Evolutionary conservation across 2,888 invertebrate species (phyloP).

Genomic region (Gerosis bhagava): DNA sequence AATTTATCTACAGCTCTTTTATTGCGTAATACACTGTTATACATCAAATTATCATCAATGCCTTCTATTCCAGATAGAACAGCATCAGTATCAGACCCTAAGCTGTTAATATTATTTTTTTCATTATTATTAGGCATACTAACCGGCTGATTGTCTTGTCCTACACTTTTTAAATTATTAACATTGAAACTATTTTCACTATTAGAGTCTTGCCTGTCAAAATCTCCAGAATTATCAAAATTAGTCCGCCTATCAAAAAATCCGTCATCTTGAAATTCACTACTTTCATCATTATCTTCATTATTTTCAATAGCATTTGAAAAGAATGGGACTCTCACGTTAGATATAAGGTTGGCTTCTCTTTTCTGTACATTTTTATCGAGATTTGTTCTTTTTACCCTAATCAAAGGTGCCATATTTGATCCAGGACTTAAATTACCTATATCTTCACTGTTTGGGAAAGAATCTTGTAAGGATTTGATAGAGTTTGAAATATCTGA

Average conservation of each 20-base stretch:
- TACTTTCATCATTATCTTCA: constrained; percentile 73
- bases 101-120: constrained; percentile 44
- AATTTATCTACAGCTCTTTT: constrained; percentile 47
- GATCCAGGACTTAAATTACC: constrained; percentile 46
- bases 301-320: constrained; percentile 63
- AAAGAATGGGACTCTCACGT: constrained; percentile 60
- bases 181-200: too few relatives aligned
- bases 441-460: constrained; percentile 54
- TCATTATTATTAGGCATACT: constrained; percentile 30
- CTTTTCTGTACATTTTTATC: constrained; percentile 52
- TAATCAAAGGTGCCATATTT: constrained; percentile 55
- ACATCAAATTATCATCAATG: constrained; percentile 69
- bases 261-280: constrained; percentile 74
- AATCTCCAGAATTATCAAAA: constrained; percentile 1
- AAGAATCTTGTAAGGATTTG: constrained; percentile 69
- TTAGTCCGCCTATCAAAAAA: constrained; percentile 55
- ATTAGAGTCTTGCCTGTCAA: not conserved
- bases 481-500: constrained; percentile 42
- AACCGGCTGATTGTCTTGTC: not conserved
- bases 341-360: constrained; percentile 52
- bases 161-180: too few relatives aligned
- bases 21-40: constrained; percentile 48
- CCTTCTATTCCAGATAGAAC: constrained; percentile 64
- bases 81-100: constrained; percentile 67
- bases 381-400: constrained; percentile 64